Evolutionary conservation across 2,888 invertebrate species (phyloP).

Genomic region (Cerceris rybyensis): DNA sequence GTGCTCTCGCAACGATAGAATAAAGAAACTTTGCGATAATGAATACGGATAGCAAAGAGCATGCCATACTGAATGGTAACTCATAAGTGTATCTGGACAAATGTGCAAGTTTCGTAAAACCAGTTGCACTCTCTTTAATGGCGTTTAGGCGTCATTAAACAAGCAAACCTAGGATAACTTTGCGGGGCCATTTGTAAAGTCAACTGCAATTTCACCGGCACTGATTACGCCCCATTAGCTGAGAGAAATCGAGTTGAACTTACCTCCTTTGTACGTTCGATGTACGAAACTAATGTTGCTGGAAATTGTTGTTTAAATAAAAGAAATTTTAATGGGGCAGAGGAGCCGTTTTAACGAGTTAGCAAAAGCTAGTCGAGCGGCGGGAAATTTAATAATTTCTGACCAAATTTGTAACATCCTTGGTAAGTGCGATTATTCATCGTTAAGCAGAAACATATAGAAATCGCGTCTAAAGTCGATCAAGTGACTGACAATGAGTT

Average conservation of each 20-base stretch:
- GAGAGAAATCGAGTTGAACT: slow-evolving; percentile 38
- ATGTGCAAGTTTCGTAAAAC: slow-evolving; percentile 20
- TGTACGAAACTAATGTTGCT: slow-evolving; percentile 12
- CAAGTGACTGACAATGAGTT: background rate
- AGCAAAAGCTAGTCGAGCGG: background rate
- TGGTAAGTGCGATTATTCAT: slow-evolving; percentile 6
- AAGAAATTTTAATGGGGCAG: background rate
- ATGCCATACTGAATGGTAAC: background rate
- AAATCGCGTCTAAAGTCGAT: slow-evolving; percentile 15
- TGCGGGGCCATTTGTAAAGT: slow-evolving; percentile 39
- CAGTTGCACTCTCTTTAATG: slow-evolving; percentile 30
- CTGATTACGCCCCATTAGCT: slow-evolving; percentile 30
- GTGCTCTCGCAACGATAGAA: background rate
- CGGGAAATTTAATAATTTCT: background rate
- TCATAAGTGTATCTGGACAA: background rate
- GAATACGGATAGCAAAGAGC: background rate
- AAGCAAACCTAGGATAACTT: slow-evolving; percentile 26
- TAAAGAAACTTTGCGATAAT: background rate
- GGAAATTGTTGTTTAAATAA: background rate
- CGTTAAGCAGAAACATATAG: slow-evolving; percentile 8
- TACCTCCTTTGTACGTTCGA: slow-evolving; percentile 13
- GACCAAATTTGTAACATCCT: slow-evolving; percentile 14
- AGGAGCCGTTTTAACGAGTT: background rate
- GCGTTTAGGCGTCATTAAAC: slow-evolving; percentile 36
- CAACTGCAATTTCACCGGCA: slow-evolving; percentile 39